These are phyloP conservation scores for Bambusicola thoracicus DNA, from an alignment of 2,113 vertebrate species.

Conservation along the genomic window DNA sequence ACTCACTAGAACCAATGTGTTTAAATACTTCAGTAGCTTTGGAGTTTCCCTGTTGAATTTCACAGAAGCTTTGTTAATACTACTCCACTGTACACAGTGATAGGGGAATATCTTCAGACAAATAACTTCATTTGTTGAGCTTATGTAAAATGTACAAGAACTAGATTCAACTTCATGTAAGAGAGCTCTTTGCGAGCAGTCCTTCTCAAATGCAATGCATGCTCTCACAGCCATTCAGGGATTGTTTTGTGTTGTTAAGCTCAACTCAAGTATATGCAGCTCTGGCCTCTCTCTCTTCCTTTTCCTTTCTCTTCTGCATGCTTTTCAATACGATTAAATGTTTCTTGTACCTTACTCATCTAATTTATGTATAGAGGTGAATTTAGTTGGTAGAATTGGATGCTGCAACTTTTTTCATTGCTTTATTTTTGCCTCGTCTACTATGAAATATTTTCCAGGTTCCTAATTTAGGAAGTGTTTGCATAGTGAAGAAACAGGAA, in stretches of 20 bases:
- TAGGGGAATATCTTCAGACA: neutral
- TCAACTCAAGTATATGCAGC: neutral
- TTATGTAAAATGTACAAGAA: neutral
- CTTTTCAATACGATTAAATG: neutral
- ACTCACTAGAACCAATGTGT: neutral
- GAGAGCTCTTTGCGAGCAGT: fast-evolving
- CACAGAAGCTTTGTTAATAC: neutral
- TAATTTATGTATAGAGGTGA: neutral
- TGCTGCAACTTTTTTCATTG: neutral
- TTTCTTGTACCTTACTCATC: neutral
- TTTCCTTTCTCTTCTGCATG: neutral
- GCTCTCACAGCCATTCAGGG: fast-evolving
- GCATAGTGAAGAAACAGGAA: neutral
- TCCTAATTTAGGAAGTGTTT: neutral
- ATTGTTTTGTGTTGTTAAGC: neutral
- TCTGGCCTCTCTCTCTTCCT: neutral
- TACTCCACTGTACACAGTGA: fast-evolving
- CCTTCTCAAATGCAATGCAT: fast-evolving
- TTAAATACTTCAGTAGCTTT: neutral
- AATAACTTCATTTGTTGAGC: fast-evolving
- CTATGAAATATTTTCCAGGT: neutral
- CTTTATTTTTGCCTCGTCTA: neutral
- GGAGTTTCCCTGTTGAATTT: neutral
- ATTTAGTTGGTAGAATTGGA: neutral
- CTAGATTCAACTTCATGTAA: neutral